These are phyloP conservation scores for Archivesica marissinica DNA, from an alignment of 1,140 invertebrate species.

Conservation along the genomic window DNA sequence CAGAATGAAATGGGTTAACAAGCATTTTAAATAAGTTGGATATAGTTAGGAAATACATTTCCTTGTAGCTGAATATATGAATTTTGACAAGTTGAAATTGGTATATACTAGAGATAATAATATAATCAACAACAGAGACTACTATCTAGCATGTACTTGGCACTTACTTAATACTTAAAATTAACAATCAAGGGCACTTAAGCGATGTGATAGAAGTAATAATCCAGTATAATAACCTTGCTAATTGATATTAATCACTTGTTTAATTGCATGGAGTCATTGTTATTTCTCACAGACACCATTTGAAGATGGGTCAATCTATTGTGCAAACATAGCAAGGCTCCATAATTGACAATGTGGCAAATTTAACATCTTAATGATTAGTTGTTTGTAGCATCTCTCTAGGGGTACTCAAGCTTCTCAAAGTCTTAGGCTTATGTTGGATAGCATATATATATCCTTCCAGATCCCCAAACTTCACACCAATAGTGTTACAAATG, in stretches of 20 bases:
- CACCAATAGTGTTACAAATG: neutral
- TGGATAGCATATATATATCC: slow-evolving; percentile 4
- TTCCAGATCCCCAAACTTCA: slow-evolving; percentile 17
- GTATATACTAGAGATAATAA: no score
- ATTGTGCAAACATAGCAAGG: neutral
- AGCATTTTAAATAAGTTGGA: no score
- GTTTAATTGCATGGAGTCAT: slow-evolving; percentile 36
- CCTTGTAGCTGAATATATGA: no score
- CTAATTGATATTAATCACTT: slow-evolving; percentile 18
- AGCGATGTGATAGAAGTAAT: neutral
- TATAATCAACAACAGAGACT: no score
- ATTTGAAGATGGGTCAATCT: slow-evolving; percentile 34
- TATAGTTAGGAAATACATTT: no score
- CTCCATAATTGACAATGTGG: slow-evolving; percentile 28
- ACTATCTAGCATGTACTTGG: no score
- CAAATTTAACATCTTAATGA: slow-evolving; percentile 26
- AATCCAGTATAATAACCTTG: neutral
- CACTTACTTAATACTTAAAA: slow-evolving; percentile 18
- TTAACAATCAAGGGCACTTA: neutral
- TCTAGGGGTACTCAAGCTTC: slow-evolving; percentile 24
- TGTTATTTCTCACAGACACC: slow-evolving; percentile 30
- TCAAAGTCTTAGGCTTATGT: slow-evolving; percentile 10
- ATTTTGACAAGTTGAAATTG: no score
- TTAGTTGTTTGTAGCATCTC: slow-evolving; percentile 26
- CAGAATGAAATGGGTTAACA: no score